Conservation (phyloP, 2,797 vertebrate genomes). For the Hirundo rustica region DNA sequence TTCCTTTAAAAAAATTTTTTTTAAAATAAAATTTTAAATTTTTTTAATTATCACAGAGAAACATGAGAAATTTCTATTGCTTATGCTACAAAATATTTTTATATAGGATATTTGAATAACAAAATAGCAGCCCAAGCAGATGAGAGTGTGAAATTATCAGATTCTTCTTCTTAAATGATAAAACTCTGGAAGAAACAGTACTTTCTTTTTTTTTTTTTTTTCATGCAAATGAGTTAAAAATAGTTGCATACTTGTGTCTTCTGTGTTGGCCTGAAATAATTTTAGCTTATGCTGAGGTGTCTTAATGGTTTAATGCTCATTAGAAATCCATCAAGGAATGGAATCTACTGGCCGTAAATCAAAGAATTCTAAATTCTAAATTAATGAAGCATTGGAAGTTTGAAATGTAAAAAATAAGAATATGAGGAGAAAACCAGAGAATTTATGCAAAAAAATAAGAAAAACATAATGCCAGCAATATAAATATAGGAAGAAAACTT, state of each 20-base stretch:
- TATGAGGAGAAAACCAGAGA: constrained; percentile 66
- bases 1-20: background rate
- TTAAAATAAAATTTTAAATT: background rate
- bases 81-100: background rate
- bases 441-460: constrained; percentile 63
- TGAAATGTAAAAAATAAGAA: constrained; percentile 71
- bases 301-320: background rate
- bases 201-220: background rate
- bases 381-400: constrained; percentile 37
- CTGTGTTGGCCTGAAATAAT: background rate
- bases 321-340: constrained; percentile 73
- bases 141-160: constrained; percentile 34
- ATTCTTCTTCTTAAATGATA: constrained; percentile 17
- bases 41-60: background rate
- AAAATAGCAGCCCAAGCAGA: constrained; percentile 57
- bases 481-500: background rate
- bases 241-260: background rate
- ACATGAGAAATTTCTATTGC: background rate
- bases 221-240: background rate
- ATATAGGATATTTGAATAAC: constrained; percentile 65
- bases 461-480: constrained; percentile 60
- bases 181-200: constrained; percentile 62
- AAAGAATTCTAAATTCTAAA: constrained; percentile 53
- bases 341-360: constrained; percentile 68
- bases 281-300: background rate